Evolutionary conservation across 2,888 invertebrate species (phyloP).

Genomic region (Leptinotarsa tumamoca): DNA sequence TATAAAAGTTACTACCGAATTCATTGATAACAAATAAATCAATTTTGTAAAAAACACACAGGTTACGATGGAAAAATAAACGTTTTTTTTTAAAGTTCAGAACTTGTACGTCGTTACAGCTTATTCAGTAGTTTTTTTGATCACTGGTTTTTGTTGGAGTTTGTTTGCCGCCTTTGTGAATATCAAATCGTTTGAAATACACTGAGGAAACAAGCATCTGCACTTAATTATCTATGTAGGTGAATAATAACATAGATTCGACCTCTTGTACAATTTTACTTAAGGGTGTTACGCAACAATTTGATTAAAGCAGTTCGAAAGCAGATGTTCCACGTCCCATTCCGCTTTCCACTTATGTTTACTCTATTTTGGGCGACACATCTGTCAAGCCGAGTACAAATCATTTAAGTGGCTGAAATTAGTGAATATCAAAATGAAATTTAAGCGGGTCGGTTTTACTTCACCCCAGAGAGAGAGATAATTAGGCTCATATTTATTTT

Average conservation of each 20-base stretch:
- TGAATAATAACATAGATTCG: constrained; percentile 1
- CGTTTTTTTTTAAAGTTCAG: too few species aligned
- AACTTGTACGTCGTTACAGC: too few species aligned
- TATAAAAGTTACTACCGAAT: too few species aligned
- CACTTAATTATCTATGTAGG: constrained; percentile 25
- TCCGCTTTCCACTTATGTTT: constrained; percentile 20
- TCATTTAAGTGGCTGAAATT: constrained; percentile 19
- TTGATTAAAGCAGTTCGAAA: constrained; percentile 20
- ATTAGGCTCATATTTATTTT: constrained; percentile 27
- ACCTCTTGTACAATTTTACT: neutral
- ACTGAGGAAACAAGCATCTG: constrained; percentile 22
- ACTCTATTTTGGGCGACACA: constrained; percentile 11
- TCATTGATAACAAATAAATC: too few species aligned
- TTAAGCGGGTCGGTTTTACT: constrained; percentile 20
- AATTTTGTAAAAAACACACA: too few species aligned
- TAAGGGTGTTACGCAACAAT: constrained; percentile 21
- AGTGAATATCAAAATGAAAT: constrained; percentile 21
- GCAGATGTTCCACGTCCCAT: constrained; percentile 24
- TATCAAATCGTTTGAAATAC: constrained; percentile 8
- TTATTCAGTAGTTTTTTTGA: too few species aligned
- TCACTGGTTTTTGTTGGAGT: too few species aligned
- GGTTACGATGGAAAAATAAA: too few species aligned
- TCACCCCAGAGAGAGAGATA: constrained; percentile 22
- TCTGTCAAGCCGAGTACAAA: constrained; percentile 25
- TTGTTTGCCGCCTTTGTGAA: neutral